phyloP scores from a whole-genome alignment of 2,797 vertebrate species.

The Strix occidentalis region DNA sequence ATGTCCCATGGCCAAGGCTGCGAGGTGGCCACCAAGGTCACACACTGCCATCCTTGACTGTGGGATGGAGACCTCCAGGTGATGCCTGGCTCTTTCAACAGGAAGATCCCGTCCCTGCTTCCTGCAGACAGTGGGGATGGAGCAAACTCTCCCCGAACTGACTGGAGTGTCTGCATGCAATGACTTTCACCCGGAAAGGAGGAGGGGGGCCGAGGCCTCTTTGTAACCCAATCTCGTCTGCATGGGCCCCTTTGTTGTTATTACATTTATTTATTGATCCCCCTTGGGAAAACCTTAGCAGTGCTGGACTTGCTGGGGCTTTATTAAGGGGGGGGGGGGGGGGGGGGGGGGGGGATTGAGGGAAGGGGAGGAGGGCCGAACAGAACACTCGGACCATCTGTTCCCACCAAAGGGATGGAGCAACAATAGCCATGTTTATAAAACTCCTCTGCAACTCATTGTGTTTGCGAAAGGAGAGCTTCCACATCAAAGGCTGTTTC shows the following conservation, averaged over 20 bases:
- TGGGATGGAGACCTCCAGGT: background rate
- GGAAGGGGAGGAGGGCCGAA: background rate
- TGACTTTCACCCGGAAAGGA: constrained; percentile 20
- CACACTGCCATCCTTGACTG: too few species aligned
- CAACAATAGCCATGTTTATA: constrained; percentile 66
- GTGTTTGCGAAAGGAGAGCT: constrained; percentile 21
- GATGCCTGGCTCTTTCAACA: background rate
- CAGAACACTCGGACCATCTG: constrained; percentile 14
- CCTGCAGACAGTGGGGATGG: background rate
- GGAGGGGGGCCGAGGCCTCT: constrained; percentile 18
- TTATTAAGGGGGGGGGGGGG: constrained; percentile 37
- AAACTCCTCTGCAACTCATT: constrained; percentile 51
- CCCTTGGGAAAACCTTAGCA: constrained; percentile 35
- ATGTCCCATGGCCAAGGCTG: background rate
- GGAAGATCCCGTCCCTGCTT: background rate
- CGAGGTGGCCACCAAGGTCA: background rate
- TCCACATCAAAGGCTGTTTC: constrained; percentile 57
- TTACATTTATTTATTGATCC: constrained; percentile 64
- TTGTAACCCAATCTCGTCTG: constrained; percentile 63
- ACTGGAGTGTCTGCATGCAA: background rate
- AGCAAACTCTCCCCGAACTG: background rate
- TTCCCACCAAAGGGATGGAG: constrained; percentile 54
- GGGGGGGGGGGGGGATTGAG: background rate
- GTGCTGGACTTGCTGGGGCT: background rate
- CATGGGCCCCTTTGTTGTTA: constrained; percentile 65